phyloP scores from a whole-genome alignment of 2,113 vertebrate species.

The Ceratotherium simum region DNA sequence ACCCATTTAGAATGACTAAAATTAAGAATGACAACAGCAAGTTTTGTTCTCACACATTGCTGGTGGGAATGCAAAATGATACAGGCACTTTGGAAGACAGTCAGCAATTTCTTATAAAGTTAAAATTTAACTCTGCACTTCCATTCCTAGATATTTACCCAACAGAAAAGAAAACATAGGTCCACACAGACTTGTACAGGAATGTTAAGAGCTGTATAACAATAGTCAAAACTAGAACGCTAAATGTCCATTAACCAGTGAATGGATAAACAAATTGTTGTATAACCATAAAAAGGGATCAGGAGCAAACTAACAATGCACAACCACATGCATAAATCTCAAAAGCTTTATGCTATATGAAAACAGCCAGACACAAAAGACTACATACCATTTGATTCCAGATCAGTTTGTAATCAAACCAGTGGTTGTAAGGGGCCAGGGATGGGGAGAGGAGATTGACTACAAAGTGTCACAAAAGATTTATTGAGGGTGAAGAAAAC shows the following conservation, averaged over 20 bases:
- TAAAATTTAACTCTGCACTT: slow-evolving; percentile 39
- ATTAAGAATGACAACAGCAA: not conserved
- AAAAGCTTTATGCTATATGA: not conserved
- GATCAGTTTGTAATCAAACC: not conserved
- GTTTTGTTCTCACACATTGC: not conserved
- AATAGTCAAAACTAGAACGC: not conserved
- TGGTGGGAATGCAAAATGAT: not conserved
- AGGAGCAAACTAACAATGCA: not conserved
- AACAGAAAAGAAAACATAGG: not conserved
- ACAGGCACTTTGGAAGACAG: not conserved
- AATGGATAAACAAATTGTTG: not conserved
- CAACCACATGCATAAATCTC: not conserved
- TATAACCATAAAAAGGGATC: not conserved
- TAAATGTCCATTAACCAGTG: not conserved
- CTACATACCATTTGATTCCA: not conserved
- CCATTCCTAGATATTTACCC: not conserved
- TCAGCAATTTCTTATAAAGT: not conserved
- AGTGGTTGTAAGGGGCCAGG: not conserved
- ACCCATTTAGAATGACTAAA: not conserved
- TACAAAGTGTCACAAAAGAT: not conserved
- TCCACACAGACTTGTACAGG: not conserved
- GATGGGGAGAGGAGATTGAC: not conserved
- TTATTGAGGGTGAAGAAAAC: not conserved
- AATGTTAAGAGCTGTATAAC: not conserved
- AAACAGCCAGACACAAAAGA: not conserved